A percentile compares a stretch with the other conserved stretches of the same genome.
phyloP scores from a whole-genome alignment of 2,888 invertebrate genomes.

The Parnassius glacialis region DNA sequence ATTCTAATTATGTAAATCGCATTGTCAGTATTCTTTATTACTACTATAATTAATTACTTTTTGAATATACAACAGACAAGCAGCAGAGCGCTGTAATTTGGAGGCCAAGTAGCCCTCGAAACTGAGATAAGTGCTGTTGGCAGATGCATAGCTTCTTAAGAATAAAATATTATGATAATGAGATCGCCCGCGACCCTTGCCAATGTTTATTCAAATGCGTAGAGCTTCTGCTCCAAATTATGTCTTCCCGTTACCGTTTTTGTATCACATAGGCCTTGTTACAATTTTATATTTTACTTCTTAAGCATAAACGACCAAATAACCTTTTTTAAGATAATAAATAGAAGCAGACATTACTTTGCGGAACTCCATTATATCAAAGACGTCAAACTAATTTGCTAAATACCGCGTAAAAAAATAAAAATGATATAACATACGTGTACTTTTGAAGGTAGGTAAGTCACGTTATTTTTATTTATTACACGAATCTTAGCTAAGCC shows the following conservation, averaged over 20 bases:
- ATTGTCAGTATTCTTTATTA: no score
- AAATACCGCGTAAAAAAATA: no score
- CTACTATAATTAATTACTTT: conserved; percentile 10
- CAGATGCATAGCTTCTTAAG: conserved; percentile 25
- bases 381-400: no score
- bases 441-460: no score
- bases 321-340: no score
- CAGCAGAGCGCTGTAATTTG: conserved; percentile 17
- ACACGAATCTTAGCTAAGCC: no score
- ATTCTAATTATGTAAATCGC: no score
- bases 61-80: conserved; percentile 5
- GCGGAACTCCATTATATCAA: no score
- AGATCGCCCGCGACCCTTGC: conserved; percentile 20
- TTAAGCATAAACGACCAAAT: neutral
- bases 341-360: no score
- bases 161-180: conserved; percentile 28
- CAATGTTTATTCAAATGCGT: conserved; percentile 22
- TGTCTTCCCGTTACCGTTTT: conserved; percentile 3
- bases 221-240: conserved; percentile 10
- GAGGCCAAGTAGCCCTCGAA: conserved; percentile 15
- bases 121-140: conserved; percentile 23
- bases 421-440: no score
- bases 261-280: neutral
- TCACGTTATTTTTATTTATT: no score
- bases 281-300: neutral